Percentiles rank a stretch among this genome's conserved stretches.
These are phyloP conservation scores for Atrina japonica DNA, from an alignment of 2,888 invertebrate species.

Conservation along the genomic window DNA sequence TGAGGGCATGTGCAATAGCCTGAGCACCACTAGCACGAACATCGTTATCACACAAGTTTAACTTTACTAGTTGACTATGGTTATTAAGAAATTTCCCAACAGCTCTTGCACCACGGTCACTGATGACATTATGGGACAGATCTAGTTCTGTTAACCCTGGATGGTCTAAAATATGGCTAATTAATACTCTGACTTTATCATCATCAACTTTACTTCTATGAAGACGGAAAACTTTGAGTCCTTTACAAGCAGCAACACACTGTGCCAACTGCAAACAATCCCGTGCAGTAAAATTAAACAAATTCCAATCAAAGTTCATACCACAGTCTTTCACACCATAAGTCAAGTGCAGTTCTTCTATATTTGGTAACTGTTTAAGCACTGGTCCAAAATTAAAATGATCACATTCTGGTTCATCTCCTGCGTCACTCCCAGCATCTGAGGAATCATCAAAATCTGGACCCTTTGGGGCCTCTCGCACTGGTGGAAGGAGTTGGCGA, in stretches of 20 bases:
- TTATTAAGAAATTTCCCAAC: conserved; percentile 80
- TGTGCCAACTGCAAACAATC: conserved; percentile 80
- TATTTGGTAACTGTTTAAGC: conserved; percentile 72
- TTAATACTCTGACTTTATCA: conserved; percentile 79
- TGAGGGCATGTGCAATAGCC: conserved; percentile 80
- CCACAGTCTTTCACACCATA: conserved; percentile 81
- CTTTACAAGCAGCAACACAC: conserved; percentile 77
- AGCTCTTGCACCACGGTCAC: conserved; percentile 80
- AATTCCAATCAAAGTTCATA: conserved; percentile 81
- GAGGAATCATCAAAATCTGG: conserved; percentile 77
- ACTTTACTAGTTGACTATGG: conserved; percentile 75
- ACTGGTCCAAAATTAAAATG: conserved; percentile 80
- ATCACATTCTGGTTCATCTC: conserved; percentile 79
- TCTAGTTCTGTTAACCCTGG: conserved; percentile 78
- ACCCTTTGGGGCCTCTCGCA: conserved; percentile 75
- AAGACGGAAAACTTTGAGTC: conserved; percentile 76
- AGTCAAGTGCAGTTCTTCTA: conserved; percentile 78
- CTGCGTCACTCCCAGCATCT: conserved; percentile 78
- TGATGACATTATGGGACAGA: conserved; percentile 79
- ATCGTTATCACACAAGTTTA: conserved; percentile 78
- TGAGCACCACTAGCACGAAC: conserved; percentile 79
- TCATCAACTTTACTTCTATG: conserved; percentile 80
- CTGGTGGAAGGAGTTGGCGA: conserved; percentile 79
- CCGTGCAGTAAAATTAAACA: conserved; percentile 80
- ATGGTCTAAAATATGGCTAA: conserved; percentile 80